Evolutionary conservation across 53 echinoderm and acorn worm species (phyloP).

Genomic region (Apostichopus leukothele): DNA sequence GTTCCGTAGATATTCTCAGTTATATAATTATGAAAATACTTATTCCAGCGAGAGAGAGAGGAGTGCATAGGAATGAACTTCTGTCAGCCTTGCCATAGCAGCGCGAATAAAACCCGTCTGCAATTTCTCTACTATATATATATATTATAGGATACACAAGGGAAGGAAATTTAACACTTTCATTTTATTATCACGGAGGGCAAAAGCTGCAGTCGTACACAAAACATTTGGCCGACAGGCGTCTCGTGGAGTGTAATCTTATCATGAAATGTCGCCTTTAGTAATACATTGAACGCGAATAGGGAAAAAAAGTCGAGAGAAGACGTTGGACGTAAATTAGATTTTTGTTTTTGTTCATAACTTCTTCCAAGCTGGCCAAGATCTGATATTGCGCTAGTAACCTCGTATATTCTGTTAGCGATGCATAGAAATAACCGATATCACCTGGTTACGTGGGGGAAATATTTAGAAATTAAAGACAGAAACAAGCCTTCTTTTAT

Average conservation of each 20-base stretch:
- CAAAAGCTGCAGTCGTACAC: not conserved
- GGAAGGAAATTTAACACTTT: constrained; percentile 10
- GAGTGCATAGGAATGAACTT: not conserved
- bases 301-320: not conserved
- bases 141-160: constrained; percentile 1
- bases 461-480: not conserved
- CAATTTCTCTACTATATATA: not conserved
- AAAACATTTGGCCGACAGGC: not conserved
- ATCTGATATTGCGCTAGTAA: no score
- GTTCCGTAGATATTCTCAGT: not conserved
- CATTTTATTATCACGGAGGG: not conserved
- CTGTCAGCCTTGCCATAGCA: not conserved
- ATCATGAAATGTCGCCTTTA: constrained; percentile 13
- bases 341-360: not conserved
- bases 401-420: not conserved
- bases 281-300: not conserved
- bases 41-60: not conserved
- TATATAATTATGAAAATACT: not conserved
- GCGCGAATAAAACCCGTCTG: not conserved
- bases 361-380: no score
- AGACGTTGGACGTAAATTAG: not conserved
- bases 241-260: constrained; percentile 8
- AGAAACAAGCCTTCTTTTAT: no score
- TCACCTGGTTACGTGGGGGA: not conserved
- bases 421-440: not conserved